Percentiles rank a stretch among this genome's conserved stretches.
These are phyloP conservation scores for Lasioglossum figueresi DNA, from an alignment of 2,888 invertebrate species.

Conservation along the genomic window DNA sequence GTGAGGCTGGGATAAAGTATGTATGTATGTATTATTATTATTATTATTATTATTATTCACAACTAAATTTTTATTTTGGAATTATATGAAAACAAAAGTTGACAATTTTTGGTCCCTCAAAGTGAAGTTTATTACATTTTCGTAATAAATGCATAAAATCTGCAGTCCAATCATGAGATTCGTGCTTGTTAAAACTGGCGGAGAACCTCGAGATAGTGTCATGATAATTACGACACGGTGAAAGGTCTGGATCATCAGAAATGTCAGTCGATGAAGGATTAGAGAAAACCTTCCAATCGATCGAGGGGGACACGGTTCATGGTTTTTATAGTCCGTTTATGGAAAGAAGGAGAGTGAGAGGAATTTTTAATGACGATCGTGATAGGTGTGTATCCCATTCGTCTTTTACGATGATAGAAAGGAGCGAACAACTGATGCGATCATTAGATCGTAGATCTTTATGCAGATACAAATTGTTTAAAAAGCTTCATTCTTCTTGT, in stretches of 20 bases:
- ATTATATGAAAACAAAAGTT: no score
- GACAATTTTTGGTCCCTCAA: no score
- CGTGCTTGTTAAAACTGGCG: background rate
- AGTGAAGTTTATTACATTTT: no score
- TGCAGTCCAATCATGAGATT: background rate
- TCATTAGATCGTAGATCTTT: background rate
- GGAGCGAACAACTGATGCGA: background rate
- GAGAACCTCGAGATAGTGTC: conserved; percentile 25
- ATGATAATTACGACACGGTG: conserved; percentile 62
- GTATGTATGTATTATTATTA: no score
- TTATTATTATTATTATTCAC: no score
- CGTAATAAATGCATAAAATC: background rate
- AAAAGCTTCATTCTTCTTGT: background rate
- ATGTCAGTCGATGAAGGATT: conserved; percentile 53
- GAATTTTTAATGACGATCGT: background rate
- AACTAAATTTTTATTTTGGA: no score
- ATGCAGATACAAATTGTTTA: background rate
- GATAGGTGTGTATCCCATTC: background rate
- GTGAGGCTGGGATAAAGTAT: no score
- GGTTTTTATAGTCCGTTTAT: background rate
- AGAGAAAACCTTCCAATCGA: conserved; percentile 14
- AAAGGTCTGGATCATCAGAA: conserved; percentile 63
- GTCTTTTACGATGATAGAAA: background rate
- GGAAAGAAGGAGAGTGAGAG: background rate
- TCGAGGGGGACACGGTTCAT: conserved; percentile 1